Conservation (phyloP, 2,888 invertebrate genomes). For the Amiota communis region DNA sequence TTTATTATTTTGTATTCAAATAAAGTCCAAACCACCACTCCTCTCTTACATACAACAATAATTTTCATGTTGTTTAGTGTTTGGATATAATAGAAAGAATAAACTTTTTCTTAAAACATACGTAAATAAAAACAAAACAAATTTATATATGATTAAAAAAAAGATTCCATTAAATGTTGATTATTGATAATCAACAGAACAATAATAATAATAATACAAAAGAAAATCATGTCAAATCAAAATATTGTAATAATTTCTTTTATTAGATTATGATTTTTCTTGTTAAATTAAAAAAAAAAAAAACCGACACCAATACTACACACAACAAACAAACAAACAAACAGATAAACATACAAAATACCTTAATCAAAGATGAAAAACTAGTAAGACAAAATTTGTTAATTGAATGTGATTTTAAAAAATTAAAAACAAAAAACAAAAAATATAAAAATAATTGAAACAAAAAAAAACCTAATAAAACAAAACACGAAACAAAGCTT, state of each 20-base stretch:
- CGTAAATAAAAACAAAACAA: not conserved
- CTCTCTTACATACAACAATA: no score
- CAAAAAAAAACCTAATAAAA: not conserved
- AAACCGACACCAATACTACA: no score
- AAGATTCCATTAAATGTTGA: slow-evolving; percentile 13
- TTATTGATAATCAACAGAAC: not conserved
- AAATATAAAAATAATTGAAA: not conserved
- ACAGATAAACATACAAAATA: no score
- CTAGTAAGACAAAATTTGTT: slow-evolving; percentile 24
- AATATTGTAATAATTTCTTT: no score
- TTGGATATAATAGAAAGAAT: not conserved
- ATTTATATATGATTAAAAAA: not conserved
- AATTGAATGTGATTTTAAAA: slow-evolving; percentile 26
- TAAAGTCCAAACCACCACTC: no score
- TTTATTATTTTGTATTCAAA: no score
- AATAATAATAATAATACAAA: not conserved
- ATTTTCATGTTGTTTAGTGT: slow-evolving; percentile 10
- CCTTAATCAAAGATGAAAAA: not conserved
- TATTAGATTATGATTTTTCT: no score
- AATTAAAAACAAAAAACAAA: not conserved
- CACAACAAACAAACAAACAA: no score
- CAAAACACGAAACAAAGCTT: slow-evolving; percentile 1
- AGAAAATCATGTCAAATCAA: no score
- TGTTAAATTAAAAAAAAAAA: no score
- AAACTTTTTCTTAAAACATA: not conserved